Evolutionary conservation across 1,140 invertebrate genomes (phyloP), one percentile per base, ranked within the genome.

Genomic region (Kradibia gibbosae): DNA sequence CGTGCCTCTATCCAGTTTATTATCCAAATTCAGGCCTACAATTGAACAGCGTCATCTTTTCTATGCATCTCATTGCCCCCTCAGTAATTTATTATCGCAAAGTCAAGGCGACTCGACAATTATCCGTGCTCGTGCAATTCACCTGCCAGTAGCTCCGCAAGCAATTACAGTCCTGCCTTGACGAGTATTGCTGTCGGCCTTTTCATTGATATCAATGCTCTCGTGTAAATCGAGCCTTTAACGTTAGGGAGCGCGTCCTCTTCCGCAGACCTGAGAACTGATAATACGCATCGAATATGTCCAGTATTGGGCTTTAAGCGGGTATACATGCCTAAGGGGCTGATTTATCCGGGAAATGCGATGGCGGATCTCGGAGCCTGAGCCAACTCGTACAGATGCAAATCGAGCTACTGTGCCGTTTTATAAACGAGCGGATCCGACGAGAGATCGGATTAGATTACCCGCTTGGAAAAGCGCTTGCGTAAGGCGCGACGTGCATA

Each of bases 381-480:
- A 67, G 34, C 20, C 7, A 39, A 39, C 20, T 65, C 31, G 3
- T 36, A 13, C 5, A 0, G 11, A 17, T 48, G 65, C 57, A 76
- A 76, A 65, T 55, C 25, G 74, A 60, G 57, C 8, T n/a, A 50
- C 57, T 76, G 57, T 76, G n/a, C 8, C 0, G 20, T n/a, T n/a
- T 70, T 53, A 78, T 78, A 78, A 78, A 78, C 70, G 60, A 78
- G 77, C 65, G 36, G 77, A 78, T 71, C 31, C 50, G 50, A 39
- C 77, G 48, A 36, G 48, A 78, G 77, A 78, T 78, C 50, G 65
- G 65, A 78, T 71, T 55, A 78, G 77, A 78, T 78, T 71, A 70
- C 20, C 25, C 53, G 53, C 15, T 22, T 78, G 39, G 42, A 67
- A 78, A 67, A 15, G 28, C 42, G 42, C 22, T 67, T 65, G 45